Evolutionary conservation across 2,888 invertebrate genomes (phyloP).

Genomic region (Pharmacophagus antenor): DNA sequence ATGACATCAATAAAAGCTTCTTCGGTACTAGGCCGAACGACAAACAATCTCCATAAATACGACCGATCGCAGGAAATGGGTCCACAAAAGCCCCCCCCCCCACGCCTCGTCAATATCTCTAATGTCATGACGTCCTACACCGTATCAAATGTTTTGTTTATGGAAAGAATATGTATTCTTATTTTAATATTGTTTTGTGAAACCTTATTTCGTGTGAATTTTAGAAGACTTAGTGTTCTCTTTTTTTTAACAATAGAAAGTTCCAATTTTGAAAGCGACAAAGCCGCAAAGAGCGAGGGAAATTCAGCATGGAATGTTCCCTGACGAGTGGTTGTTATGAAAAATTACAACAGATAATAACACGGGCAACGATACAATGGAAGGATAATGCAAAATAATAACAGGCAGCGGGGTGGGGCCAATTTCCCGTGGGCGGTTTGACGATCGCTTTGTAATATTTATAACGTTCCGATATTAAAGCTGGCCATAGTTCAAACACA

Average conservation of each 20-base stretch:
- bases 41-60: conserved; percentile 26
- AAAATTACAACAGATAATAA: conserved; percentile 23
- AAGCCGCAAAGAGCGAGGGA: conserved; percentile 1
- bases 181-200: neutral
- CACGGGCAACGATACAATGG: conserved; percentile 34
- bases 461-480: conserved; percentile 26
- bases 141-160: conserved; percentile 7
- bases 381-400: conserved; percentile 37
- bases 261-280: conserved; percentile 11
- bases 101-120: conserved; percentile 17
- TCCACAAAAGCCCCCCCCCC: conserved; percentile 20
- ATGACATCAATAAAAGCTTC: conserved; percentile 11
- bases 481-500: conserved; percentile 9
- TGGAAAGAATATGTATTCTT: neutral
- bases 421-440: conserved; percentile 54
- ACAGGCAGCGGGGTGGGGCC: conserved; percentile 42
- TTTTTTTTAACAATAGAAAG: neutral
- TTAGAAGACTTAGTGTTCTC: neutral
- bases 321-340: conserved; percentile 18
- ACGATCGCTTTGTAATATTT: conserved; percentile 46
- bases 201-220: neutral
- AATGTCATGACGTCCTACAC: conserved; percentile 16
- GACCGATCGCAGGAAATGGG: conserved; percentile 12
- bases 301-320: conserved; percentile 3
- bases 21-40: conserved; percentile 7